phyloP scores from a whole-genome alignment of 2,888 invertebrate species.

The Megalurothrips usitatus region DNA sequence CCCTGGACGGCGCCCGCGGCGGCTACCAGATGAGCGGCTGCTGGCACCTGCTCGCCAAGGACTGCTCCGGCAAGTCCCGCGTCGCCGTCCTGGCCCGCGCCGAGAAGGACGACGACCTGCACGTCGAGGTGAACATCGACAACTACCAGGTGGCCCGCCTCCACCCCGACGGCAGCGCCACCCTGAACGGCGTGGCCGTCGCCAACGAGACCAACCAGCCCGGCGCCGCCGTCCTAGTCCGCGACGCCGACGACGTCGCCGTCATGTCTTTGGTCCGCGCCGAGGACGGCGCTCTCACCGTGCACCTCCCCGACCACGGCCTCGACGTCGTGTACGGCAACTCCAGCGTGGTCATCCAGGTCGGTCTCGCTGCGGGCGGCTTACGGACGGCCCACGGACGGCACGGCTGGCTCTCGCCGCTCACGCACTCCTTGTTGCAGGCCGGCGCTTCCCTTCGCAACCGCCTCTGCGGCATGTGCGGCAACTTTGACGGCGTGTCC shows the following conservation, averaged over 20 bases:
- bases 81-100: constrained; percentile 45
- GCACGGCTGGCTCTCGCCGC: too few species aligned
- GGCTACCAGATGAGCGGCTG: constrained; percentile 39
- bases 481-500: not conserved
- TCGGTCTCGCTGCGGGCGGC: not conserved
- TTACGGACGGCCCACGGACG: too few species aligned
- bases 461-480: constrained; percentile 7
- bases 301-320: constrained; percentile 32
- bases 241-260: constrained; percentile 3
- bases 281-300: constrained; percentile 32
- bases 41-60: constrained; percentile 46
- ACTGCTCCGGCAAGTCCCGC: constrained; percentile 43
- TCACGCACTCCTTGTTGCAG: not conserved
- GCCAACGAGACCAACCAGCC: constrained; percentile 29
- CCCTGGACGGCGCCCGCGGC: constrained; percentile 42
- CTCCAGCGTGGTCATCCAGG: constrained; percentile 31
- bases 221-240: constrained; percentile 1
- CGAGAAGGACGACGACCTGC: constrained; percentile 7
- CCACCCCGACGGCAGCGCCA: constrained; percentile 27
- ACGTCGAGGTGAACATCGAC: constrained; percentile 34
- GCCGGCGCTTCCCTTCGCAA: not conserved
- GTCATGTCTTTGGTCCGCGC: constrained; percentile 30
- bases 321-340: constrained; percentile 31
- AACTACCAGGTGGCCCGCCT: constrained; percentile 34
- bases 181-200: constrained; percentile 31